Base-by-base conservation (phyloP, 2,113 vertebrate species). In the Anoura caudifer region DNA sequence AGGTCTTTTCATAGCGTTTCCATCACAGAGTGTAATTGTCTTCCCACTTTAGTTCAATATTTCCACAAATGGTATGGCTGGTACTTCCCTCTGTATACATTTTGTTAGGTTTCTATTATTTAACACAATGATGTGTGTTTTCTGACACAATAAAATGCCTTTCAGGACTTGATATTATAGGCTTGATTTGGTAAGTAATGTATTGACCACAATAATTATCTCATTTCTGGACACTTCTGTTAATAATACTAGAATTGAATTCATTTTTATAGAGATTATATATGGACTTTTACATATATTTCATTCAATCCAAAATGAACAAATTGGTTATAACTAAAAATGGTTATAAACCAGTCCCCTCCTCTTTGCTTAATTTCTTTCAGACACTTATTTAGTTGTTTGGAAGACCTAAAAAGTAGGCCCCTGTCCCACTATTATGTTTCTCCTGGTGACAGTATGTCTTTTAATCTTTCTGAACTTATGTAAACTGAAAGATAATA, bases 401-500 rank as follows among this genome's bases (percentile, higher is more conserved):
- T 36, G 15, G 1, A 0, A 6, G 15, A 85, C 15, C 4, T 50
- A 92, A 83, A 84, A 87, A 61, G 20, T 54, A 67, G 28, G 13
- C 59, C 3, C 0, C 54, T 80, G 31, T 63, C 80, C 4, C 41
- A 61, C 12, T 59, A 3, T 91, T 73, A 10, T 19, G 52, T 47
- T 84, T 93, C 14, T 65, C n/a, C 13, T 79, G 91, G 31, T 85
- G 20, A 75, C 3, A 36, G 8, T 63, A 36, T 87, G 4, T 91
- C 73, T 87, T 96, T 14, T 43, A 45, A 50, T 63, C 70, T 89
- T 89, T 77, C 26, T 69, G 7, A 84, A 90, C 82, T 89, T 91
- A 50, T 90, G 31, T 87, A 73, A 76, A 87, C 70, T 83, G 47
- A 93, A 92, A 79, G 65, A 15, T 73, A 94, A 82, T 45, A 56